Percentiles rank a stretch among this genome's conserved stretches.
phyloP scores from a whole-genome alignment of 2,888 invertebrate genomes.

The Dynastes grantii region DNA sequence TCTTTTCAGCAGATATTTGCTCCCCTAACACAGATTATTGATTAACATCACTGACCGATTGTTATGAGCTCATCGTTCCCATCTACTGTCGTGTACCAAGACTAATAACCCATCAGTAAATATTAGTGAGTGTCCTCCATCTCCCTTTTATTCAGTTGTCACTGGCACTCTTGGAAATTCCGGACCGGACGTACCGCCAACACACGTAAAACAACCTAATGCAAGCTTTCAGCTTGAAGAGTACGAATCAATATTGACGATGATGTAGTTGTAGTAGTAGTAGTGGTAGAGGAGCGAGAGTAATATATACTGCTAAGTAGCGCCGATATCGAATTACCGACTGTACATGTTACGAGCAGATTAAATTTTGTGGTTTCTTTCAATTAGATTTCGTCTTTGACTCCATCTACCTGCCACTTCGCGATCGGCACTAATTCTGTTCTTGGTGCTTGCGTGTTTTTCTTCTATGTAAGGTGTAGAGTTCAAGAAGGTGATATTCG shows the following conservation, averaged over 20 bases:
- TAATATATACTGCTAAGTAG: constrained; percentile 30
- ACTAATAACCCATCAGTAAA: constrained; percentile 22
- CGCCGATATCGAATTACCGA: constrained; percentile 37
- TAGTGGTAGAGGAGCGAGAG: constrained; percentile 12
- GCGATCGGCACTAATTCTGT: constrained; percentile 19
- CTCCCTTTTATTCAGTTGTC: constrained; percentile 38
- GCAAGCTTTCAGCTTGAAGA: constrained; percentile 34
- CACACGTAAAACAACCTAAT: constrained; percentile 27
- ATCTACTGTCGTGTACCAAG: constrained; percentile 7
- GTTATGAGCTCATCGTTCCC: not conserved
- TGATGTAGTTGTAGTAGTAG: constrained; percentile 17
- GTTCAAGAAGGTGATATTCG: constrained; percentile 1
- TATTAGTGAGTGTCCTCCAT: constrained; percentile 35
- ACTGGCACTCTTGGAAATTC: constrained; percentile 29
- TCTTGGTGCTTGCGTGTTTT: constrained; percentile 4
- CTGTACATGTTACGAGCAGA: constrained; percentile 24
- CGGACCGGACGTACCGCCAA: constrained; percentile 6
- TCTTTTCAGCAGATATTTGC: not conserved
- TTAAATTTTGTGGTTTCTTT: constrained; percentile 46
- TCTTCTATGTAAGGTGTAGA: not conserved
- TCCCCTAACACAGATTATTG: not conserved
- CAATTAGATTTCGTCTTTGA: constrained; percentile 36
- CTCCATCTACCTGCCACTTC: constrained; percentile 20
- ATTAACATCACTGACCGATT: constrained; percentile 37
- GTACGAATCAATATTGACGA: constrained; percentile 35